phyloP scores from a whole-genome alignment of 2,888 invertebrate genomes.

The Erebia ligea region DNA sequence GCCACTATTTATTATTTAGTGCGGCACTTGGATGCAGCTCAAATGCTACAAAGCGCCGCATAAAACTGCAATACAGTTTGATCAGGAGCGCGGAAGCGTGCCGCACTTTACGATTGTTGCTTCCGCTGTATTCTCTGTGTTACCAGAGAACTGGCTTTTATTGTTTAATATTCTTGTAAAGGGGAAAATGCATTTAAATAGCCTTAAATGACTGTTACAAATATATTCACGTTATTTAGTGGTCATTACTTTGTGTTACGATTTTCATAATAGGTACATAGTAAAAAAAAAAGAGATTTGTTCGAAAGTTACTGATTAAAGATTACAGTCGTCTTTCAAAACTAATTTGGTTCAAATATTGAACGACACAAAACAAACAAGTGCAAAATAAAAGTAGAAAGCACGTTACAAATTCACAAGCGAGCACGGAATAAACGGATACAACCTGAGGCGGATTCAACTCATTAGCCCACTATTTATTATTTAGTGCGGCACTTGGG shows the following conservation, averaged over 20 bases:
- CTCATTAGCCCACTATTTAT: slow-evolving; percentile 44
- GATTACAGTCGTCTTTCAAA: no score
- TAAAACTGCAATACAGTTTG: slow-evolving; percentile 53
- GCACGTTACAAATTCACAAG: slow-evolving; percentile 30
- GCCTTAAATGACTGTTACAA: slow-evolving; percentile 3
- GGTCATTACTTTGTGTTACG: background rate
- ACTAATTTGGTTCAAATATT: no score
- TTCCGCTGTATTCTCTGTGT: slow-evolving; percentile 61
- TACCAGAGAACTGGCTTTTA: slow-evolving; percentile 56
- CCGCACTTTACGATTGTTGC: slow-evolving; percentile 71
- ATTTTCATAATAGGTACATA: no score
- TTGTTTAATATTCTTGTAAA: slow-evolving; percentile 57
- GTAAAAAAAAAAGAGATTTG: no score
- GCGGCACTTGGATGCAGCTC: slow-evolving; percentile 59
- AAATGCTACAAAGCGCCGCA: slow-evolving; percentile 60
- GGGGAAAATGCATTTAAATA: slow-evolving; percentile 47
- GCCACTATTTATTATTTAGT: slow-evolving; percentile 46
- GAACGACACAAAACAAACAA: background rate
- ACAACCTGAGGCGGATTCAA: slow-evolving; percentile 4
- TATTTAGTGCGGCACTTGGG: slow-evolving; percentile 55
- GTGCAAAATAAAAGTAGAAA: slow-evolving; percentile 7
- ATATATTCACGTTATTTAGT: background rate
- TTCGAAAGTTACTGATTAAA: no score
- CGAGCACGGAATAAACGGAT: slow-evolving; percentile 33
- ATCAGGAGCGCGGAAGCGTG: slow-evolving; percentile 56